These are phyloP conservation scores for Dendrolimus kikuchii DNA, from an alignment of 1,140 invertebrate genomes.

Conservation along the genomic window DNA sequence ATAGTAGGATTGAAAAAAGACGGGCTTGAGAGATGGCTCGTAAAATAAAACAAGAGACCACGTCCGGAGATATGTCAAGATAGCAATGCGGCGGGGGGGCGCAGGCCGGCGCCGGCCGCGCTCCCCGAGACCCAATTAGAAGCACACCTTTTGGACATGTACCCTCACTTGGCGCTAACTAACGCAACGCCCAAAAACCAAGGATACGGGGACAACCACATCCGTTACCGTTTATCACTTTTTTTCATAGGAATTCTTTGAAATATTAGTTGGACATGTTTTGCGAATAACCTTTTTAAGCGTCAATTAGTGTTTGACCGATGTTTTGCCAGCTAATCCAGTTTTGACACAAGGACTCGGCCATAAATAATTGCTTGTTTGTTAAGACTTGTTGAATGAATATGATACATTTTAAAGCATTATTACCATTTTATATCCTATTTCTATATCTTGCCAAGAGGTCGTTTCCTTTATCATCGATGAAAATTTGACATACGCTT, in stretches of 20 bases:
- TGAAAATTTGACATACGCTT: too few relatives aligned
- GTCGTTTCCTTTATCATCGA: too few relatives aligned
- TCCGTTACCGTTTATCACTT: constrained; percentile 62
- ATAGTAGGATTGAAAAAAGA: constrained; percentile 46
- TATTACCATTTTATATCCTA: too few relatives aligned
- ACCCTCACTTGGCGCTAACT: constrained; percentile 51
- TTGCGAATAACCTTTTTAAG: too few relatives aligned
- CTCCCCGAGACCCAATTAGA: constrained; percentile 59
- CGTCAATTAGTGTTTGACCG: too few relatives aligned
- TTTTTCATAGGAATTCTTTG: constrained; percentile 30
- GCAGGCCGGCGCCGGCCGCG: constrained; percentile 34
- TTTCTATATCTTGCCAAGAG: too few relatives aligned
- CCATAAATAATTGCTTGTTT: too few relatives aligned
- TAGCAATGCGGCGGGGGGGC: constrained; percentile 55
- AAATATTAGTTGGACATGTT: neutral
- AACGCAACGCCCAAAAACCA: constrained; percentile 37
- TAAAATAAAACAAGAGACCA: constrained; percentile 65
- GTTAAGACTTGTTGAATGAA: too few relatives aligned
- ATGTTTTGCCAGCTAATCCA: too few relatives aligned
- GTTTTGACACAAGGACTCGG: too few relatives aligned
- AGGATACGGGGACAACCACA: constrained; percentile 44
- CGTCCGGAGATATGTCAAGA: constrained; percentile 68
- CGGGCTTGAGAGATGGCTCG: constrained; percentile 51
- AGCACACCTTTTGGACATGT: constrained; percentile 68
- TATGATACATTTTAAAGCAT: too few relatives aligned